These are phyloP conservation scores for Cyanoderma ruficeps DNA, from an alignment of 2,113 vertebrate species.

Conservation along the genomic window DNA sequence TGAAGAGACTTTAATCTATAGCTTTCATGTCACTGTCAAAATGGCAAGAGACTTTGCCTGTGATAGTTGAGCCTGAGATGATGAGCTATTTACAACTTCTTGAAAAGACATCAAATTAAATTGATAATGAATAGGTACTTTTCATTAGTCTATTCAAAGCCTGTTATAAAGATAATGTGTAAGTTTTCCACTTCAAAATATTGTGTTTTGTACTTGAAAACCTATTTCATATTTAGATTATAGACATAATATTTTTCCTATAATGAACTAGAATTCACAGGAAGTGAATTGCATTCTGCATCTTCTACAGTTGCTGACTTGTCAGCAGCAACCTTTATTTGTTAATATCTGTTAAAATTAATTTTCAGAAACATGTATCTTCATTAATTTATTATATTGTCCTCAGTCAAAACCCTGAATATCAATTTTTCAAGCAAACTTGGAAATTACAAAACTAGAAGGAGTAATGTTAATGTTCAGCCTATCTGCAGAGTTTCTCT, in stretches of 20 bases:
- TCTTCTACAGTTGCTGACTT: not conserved
- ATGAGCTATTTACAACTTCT: not conserved
- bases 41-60: not conserved
- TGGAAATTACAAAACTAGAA: not conserved
- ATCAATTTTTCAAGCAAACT: not conserved
- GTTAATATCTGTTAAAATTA: not conserved
- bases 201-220: not conserved
- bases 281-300: accelerated
- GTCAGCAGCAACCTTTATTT: not conserved
- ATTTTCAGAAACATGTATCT: not conserved
- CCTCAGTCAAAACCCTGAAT: not conserved
- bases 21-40: not conserved
- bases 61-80: not conserved
- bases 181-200: not conserved
- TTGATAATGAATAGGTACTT: not conserved
- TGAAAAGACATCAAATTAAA: not conserved
- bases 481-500: not conserved
- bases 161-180: not conserved
- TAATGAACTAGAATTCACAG: not conserved
- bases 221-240: not conserved
- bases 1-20: not conserved
- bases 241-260: not conserved
- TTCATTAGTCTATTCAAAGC: not conserved
- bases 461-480: not conserved
- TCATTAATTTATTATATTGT: not conserved